Evolutionary conservation across 2,113 vertebrate genomes (phyloP), one percentile per base, ranked within the genome.

Genomic region (Setophaga kirtlandii): DNA sequence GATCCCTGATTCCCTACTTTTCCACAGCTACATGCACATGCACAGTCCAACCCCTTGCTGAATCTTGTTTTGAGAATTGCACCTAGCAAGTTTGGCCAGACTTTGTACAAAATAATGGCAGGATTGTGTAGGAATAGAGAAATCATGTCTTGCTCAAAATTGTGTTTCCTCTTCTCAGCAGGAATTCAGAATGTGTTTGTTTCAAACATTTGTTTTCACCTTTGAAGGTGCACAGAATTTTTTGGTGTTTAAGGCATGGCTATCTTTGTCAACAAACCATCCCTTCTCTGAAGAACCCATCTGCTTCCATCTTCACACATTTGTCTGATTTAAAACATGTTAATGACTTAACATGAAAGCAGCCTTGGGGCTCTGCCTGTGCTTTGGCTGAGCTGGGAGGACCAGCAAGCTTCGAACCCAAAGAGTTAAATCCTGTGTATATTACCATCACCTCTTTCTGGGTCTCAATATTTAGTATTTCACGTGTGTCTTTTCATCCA

Each of bases 1-100:
- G 13, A 60, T 82, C 42, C 18, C 42, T 25, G 12, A 35, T 42
- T 68, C 71, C 37, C 25, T 69, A 23, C 15, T 75, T 59, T 42
- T 49, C 15, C 68, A 83, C 11, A 92, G n/a, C 16, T 37, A 47
- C 5, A 27, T 1, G 22, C 6, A 46, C 4, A 14, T 0, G 0
- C 25, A 52, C 31, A 60, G 1, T 60, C 9, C 24, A 71, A 22
- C 9, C 12, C 60, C 44, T 65, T 79, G 21, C 49, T 79, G 44
- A 82, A 60, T 68, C 16, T 42, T 41, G 4, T 73, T 87, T 37
- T 35, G 41, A 31, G 47, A 70, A 49, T 77, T 81, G 71, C 13
- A 74, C 35, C 24, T 68, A 53, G n/a, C 22, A 14, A 33, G 3
- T 78, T 70, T 71, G n/a, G n/a, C 65, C 25, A 70, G 52, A 67